These are phyloP conservation scores for Paramuricea clavata DNA, from an alignment of 92 coral and sea anemone genomes.

Conservation along the genomic window DNA sequence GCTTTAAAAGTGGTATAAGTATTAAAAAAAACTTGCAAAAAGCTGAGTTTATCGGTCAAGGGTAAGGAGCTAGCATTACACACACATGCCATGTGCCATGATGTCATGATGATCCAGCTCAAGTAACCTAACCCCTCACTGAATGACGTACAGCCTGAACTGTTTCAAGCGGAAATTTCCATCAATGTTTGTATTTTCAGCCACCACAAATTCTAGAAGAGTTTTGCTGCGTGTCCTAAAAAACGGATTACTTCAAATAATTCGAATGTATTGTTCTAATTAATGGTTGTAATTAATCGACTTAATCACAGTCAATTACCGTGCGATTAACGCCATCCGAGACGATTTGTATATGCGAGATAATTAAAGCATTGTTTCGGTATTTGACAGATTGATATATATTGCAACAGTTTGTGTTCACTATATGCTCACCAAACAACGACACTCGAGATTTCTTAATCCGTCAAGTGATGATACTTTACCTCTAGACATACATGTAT, in stretches of 20 bases:
- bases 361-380: slow-evolving; percentile 56
- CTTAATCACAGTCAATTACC: slow-evolving; percentile 61
- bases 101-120: slow-evolving; percentile 4
- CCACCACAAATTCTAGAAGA: not conserved
- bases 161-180: not conserved
- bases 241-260: slow-evolving; percentile 42
- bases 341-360: slow-evolving; percentile 55
- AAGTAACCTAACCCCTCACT: slow-evolving; percentile 33
- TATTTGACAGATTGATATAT: slow-evolving; percentile 57
- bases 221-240: slow-evolving; percentile 24
- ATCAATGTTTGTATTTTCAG: not conserved
- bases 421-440: slow-evolving; percentile 38
- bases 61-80: not conserved
- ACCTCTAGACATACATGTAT: slow-evolving; percentile 29
- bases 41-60: not conserved
- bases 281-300: slow-evolving; percentile 54
- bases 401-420: slow-evolving; percentile 51
- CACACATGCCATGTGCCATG: not conserved
- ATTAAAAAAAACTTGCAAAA: not conserved
- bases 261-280: slow-evolving; percentile 55
- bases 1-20: not conserved
- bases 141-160: slow-evolving; percentile 13
- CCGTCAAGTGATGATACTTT: slow-evolving; percentile 42
- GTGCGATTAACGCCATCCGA: slow-evolving; percentile 60
- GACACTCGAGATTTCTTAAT: slow-evolving; percentile 46